phyloP scores from a whole-genome alignment of 2,888 invertebrate genomes.

The Leptura quadrifasciata region DNA sequence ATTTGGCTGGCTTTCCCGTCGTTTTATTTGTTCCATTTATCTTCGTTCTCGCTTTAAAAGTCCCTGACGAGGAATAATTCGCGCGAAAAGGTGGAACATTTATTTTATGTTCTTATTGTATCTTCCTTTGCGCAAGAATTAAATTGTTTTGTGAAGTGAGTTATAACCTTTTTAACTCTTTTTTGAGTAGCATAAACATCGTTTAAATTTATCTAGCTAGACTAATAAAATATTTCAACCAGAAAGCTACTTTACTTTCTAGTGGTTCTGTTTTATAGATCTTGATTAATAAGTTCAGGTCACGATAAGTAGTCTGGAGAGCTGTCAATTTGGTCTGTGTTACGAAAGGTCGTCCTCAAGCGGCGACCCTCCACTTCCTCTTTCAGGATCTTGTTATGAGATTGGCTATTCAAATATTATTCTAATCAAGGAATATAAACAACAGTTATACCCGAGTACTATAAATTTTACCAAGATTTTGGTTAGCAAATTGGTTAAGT shows the following conservation, averaged over 20 bases:
- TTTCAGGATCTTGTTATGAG: background rate
- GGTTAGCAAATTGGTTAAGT: too few relatives aligned
- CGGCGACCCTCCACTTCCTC: background rate
- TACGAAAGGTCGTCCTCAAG: background rate
- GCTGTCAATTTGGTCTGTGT: background rate
- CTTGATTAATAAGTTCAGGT: background rate
- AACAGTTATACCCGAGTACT: background rate
- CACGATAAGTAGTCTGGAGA: background rate
- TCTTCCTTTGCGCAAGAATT: background rate
- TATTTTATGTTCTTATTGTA: constrained; percentile 7
- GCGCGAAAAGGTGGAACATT: background rate
- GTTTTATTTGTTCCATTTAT: constrained; percentile 4
- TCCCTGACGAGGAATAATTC: background rate
- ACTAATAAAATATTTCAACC: background rate
- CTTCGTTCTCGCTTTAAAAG: background rate
- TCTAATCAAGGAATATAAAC: background rate
- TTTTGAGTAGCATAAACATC: background rate
- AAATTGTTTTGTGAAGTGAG: constrained; percentile 1
- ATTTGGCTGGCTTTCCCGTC: background rate
- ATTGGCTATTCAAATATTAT: background rate
- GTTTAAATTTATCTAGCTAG: background rate
- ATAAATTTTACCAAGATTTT: too few relatives aligned
- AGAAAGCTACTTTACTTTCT: background rate
- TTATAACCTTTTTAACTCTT: background rate
- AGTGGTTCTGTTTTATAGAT: background rate